Conservation (phyloP, 2,113 vertebrate species). For the Redunca redunca region DNA sequence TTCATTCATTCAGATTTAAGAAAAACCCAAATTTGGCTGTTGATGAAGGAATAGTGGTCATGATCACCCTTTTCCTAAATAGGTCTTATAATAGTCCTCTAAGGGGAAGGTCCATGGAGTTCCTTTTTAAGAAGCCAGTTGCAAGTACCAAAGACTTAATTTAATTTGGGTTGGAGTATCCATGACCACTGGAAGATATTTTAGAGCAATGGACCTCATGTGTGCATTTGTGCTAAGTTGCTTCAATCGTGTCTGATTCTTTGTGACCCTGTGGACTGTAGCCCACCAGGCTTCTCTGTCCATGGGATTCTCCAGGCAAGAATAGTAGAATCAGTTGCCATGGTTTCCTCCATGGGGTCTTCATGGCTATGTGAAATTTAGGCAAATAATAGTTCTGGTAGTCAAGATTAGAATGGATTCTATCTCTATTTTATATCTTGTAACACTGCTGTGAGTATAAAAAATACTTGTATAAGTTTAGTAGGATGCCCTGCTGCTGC, state of each 20-base stretch:
- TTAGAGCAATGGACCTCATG: neutral
- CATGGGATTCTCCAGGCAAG: neutral
- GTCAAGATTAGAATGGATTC: neutral
- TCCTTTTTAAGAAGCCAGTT: neutral
- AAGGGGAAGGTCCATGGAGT: neutral
- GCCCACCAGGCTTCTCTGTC: neutral
- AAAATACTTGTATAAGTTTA: neutral
- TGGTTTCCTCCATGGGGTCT: neutral
- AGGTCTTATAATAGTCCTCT: neutral
- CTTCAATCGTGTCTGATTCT: accelerated
- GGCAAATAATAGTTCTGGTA: neutral
- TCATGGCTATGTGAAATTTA: neutral
- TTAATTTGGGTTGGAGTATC: neutral
- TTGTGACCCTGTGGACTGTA: neutral
- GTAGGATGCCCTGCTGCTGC: neutral
- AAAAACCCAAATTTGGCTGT: neutral
- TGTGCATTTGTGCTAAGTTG: neutral
- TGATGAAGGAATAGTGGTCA: neutral
- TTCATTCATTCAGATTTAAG: neutral
- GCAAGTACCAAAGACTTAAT: neutral
- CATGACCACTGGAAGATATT: neutral
- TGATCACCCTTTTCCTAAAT: neutral
- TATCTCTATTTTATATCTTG: neutral
- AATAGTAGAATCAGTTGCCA: neutral
- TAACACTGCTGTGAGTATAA: neutral